These are phyloP conservation scores for Anadara kagoshimensis DNA, from an alignment of 1,140 invertebrate genomes.

Conservation along the genomic window DNA sequence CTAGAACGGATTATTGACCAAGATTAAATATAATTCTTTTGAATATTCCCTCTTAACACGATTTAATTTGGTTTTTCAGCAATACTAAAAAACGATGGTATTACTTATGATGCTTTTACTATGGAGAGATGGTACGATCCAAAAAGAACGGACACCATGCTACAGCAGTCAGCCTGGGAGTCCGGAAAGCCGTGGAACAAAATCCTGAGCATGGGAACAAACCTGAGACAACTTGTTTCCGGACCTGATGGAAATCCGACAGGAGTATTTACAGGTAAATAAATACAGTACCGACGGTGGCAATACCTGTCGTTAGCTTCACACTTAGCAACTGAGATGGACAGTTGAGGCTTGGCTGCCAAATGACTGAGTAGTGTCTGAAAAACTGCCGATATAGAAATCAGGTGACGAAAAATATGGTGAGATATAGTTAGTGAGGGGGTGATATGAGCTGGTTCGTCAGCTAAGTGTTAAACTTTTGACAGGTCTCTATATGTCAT, in stretches of 20 bases:
- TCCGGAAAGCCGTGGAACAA: slow-evolving; percentile 56
- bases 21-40: neutral
- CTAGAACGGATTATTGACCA: neutral
- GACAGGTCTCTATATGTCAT: no score
- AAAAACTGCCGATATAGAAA: no score
- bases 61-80: slow-evolving; percentile 30
- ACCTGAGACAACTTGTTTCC: slow-evolving; percentile 58
- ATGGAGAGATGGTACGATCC: slow-evolving; percentile 62
- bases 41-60: neutral
- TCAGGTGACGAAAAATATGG: no score
- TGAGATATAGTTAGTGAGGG: no score
- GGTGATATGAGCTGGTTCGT: no score
- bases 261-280: slow-evolving; percentile 53
- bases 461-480: no score
- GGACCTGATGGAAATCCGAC: slow-evolving; percentile 64
- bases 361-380: no score
- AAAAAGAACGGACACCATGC: slow-evolving; percentile 52
- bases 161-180: slow-evolving; percentile 58
- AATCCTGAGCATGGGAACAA: slow-evolving; percentile 56
- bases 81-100: slow-evolving; percentile 47
- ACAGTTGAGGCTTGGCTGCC: no score
- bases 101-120: slow-evolving; percentile 60
- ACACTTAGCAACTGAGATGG: no score
- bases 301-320: no score
- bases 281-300: neutral